Conservation (phyloP, 1,140 invertebrate genomes). For the Musca vetustissima region DNA sequence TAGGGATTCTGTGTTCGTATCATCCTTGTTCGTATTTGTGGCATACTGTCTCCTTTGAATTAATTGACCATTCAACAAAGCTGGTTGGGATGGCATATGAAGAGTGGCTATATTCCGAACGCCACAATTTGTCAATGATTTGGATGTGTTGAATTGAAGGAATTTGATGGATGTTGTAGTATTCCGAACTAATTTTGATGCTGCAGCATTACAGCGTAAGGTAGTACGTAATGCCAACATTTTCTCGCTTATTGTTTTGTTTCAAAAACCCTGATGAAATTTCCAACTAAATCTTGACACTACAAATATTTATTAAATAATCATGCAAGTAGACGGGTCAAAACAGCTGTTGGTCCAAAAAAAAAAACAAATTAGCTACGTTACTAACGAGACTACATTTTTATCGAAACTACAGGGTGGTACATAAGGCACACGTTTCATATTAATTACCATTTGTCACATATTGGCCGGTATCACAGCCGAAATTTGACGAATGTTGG, state of each 20-base stretch:
- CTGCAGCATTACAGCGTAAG: not conserved
- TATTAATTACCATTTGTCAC: no score
- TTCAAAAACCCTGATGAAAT: constrained; percentile 4
- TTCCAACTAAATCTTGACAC: not conserved
- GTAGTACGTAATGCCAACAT: constrained; percentile 16
- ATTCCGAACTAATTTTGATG: not conserved
- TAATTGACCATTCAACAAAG: constrained; percentile 6
- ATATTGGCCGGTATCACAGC: no score
- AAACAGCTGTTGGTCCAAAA: no score
- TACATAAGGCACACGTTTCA: no score
- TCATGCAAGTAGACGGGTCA: no score
- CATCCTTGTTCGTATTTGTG: not conserved
- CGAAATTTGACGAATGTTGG: no score
- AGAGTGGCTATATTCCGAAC: not conserved
- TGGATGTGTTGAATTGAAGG: not conserved
- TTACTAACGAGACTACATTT: no score
- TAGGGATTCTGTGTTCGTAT: constrained; percentile 9
- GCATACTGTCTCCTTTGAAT: not conserved
- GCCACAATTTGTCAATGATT: not conserved
- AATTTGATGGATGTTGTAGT: not conserved
- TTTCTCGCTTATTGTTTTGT: not conserved
- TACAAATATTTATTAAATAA: constrained; percentile 16
- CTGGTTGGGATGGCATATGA: not conserved
- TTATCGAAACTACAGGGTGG: no score
- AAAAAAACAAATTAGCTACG: no score